Base-by-base conservation (phyloP, 2,888 invertebrate species). In the Sarcophaga subvicina region DNA sequence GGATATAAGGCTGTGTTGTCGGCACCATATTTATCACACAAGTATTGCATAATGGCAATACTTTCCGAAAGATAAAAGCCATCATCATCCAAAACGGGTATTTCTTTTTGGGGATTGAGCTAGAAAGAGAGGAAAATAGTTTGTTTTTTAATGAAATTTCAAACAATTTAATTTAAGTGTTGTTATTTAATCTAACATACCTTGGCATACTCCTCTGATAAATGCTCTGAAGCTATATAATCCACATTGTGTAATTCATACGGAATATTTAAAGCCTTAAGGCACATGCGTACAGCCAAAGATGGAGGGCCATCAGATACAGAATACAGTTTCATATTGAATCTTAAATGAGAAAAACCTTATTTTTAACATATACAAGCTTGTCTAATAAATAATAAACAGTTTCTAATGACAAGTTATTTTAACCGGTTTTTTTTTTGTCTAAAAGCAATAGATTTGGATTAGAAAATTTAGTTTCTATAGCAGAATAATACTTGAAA, bases 231-330 rank as follows among this genome's bases (percentile, higher is more conserved):
- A 73, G 95, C 94, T 59, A 95, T 95, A 91, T 95, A 97, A 92
- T 96, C 95, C 2, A 97, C 95, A 89, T 96, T 94, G 17, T 96
- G 92, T 64, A 96, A 93, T 88, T 96, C 95, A 90, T 95, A 96
- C 22, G 96, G 95, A 77, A 97, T 91, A 59, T 95, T 93, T 60
- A 97, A 93, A 45, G 95, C 94, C 88, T 96, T 95, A 14, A 97
- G 92, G 3, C 95, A 95, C 94, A 96, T 96, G 60, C 95, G 94
- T 73, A 96, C 96, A 6, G 96, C 96, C 83, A 97, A 92, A 8
- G 97, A 96, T 73, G 97, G 97, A 2, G 97, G 97, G 1, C 97
- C 97, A 93, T 97, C 97, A 4, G 96, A 96, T 76, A 97, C 96
- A 70, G 95, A 94, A 90, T 97, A 97, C 66, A 97, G 92, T 91